Evolutionary conservation across 1,140 invertebrate genomes (phyloP), one percentile per base, ranked within the genome.

Genomic region (Thereuonema tuberculata): DNA sequence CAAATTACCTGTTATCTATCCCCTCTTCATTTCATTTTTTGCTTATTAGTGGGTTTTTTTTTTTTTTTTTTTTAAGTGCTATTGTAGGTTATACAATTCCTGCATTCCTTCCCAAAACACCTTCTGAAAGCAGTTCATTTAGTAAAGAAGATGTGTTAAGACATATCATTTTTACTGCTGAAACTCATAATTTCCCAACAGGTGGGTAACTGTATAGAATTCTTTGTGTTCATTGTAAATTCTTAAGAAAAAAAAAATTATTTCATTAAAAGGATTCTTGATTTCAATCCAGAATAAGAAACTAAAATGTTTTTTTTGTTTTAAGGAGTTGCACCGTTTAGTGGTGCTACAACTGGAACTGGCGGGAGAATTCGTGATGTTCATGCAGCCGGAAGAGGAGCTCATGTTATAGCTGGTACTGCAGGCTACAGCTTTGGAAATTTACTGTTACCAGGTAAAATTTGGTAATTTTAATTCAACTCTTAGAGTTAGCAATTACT

Each of bases 121-220:
- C 82, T 12, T 55, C 71, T 29, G 74, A 70, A 29, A 79, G 88
- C 0, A 86, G 88, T 60, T 69, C 77, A 63, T 81, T 96, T 49
- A 63, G 73, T 12, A 62, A 79, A 46, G 68, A 80, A 31, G 65
- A 75, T 9, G 72, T 77, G 0, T 77, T 82, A n/a, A 84, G 85
- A 3, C 90, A 99, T 75, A 82, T 98, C n/a, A 93, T 96, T 68
- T 98, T 98, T 66, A 98, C 95, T 5, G 95, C 95, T 0, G 95
- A 99, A 76, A 99, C 95, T 0, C 95, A 99, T 71, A 98, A 99
- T 71, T 98, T 98, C 78, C 95, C 95, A 3, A 99, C 95, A 46
- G 94, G 91, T 49, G 85, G 90, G 49, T 28, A 37, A 47, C 17
- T n/a, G n/a, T n/a, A n/a, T n/a, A n/a, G n/a, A n/a, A n/a, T 24